Percentiles rank a stretch among this genome's conserved stretches.
Evolutionary conservation across 2,888 invertebrate species (phyloP).

Genomic region (Timandra comae): DNA sequence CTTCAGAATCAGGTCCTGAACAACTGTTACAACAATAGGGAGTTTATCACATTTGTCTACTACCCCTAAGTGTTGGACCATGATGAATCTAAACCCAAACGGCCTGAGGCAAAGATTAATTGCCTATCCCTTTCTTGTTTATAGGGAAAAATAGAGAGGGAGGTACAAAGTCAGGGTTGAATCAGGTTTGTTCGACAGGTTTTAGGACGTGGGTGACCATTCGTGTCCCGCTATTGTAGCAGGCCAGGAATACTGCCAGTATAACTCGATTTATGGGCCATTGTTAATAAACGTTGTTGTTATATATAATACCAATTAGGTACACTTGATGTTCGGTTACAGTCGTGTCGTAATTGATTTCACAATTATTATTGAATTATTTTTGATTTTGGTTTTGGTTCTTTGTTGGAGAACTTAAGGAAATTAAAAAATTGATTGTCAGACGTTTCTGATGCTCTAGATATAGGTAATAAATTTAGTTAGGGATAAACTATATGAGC

Average conservation of each 20-base stretch:
- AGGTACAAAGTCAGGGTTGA: conserved; percentile 25
- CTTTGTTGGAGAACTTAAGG: too few relatives aligned
- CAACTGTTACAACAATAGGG: conserved; percentile 30
- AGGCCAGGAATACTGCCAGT: conserved; percentile 19
- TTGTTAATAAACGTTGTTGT: conserved; percentile 9
- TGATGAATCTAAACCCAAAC: conserved; percentile 61
- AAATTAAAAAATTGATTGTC: too few relatives aligned
- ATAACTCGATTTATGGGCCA: conserved; percentile 12
- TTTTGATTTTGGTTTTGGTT: too few relatives aligned
- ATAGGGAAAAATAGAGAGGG: conserved; percentile 20
- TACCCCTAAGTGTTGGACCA: conserved; percentile 60
- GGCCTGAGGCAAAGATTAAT: conserved; percentile 55
- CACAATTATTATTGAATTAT: too few relatives aligned
- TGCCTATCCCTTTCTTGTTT: conserved; percentile 31
- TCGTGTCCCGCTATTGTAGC: conserved; percentile 29
- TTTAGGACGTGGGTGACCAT: conserved; percentile 45
- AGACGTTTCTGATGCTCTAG: too few relatives aligned
- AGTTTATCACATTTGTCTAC: conserved; percentile 44
- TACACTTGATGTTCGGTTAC: background rate
- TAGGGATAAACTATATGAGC: too few relatives aligned
- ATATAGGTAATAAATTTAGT: too few relatives aligned
- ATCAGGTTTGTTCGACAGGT: conserved; percentile 49
- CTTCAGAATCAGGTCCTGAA: conserved; percentile 24
- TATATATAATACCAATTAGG: background rate
- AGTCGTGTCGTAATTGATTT: too few relatives aligned